phyloP scores from a whole-genome alignment of 1,140 invertebrate genomes.

The Nomia melanderi region DNA sequence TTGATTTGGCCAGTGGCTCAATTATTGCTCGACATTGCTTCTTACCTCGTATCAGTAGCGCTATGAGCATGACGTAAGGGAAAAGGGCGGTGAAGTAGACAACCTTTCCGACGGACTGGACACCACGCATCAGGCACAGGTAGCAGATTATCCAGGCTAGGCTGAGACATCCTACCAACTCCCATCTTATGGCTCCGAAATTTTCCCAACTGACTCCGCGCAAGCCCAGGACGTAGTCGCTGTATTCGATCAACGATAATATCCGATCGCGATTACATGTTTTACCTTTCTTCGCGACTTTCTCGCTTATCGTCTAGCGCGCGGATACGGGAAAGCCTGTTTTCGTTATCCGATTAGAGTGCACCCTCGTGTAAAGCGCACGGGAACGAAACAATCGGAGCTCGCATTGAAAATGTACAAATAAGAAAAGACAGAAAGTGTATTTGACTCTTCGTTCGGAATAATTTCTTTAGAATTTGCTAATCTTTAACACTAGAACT shows the following conservation, averaged over 20 bases:
- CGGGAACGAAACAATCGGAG: neutral
- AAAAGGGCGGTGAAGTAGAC: conserved; percentile 89
- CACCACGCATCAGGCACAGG: conserved; percentile 85
- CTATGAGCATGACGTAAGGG: conserved; percentile 89
- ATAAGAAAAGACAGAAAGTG: neutral
- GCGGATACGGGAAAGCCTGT: neutral
- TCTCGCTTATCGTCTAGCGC: neutral
- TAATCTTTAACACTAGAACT: no score
- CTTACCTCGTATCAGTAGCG: conserved; percentile 84
- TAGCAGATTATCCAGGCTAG: conserved; percentile 89
- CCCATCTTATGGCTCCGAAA: conserved; percentile 87
- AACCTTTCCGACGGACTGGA: conserved; percentile 91
- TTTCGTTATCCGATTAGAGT: conserved; percentile 4
- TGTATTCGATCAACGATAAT: conserved; percentile 75
- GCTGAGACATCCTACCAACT: conserved; percentile 86
- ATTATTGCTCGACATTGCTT: no score
- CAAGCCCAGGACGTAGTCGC: conserved; percentile 84
- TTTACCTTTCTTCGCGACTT: conserved; percentile 36
- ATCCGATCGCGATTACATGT: conserved; percentile 44
- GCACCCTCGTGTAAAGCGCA: neutral
- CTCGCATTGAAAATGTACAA: neutral
- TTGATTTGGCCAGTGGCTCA: no score
- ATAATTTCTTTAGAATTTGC: neutral
- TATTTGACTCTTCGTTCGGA: neutral
- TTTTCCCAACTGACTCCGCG: conserved; percentile 84